Conservation (phyloP, 2,797 vertebrate genomes). For the Thunnus albacares region DNA sequence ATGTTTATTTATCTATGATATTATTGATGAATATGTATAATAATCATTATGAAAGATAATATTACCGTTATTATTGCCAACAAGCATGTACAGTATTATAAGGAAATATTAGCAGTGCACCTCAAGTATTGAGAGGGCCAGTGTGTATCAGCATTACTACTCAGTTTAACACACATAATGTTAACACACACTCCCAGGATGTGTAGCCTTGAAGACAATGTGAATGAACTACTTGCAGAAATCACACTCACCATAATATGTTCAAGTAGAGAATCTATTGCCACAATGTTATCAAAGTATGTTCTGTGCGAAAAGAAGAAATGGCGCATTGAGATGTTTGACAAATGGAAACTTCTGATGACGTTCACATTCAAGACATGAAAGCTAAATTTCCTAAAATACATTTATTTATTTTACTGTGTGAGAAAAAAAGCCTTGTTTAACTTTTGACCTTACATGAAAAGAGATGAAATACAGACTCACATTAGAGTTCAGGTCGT, state of each 20-base stretch:
- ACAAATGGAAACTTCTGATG: conserved; percentile 76
- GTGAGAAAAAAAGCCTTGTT: conserved; percentile 45
- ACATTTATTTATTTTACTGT: conserved; percentile 19
- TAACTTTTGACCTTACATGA: conserved; percentile 21
- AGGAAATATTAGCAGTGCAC: conserved; percentile 16
- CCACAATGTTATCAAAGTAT: conserved; percentile 99
- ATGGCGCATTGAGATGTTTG: conserved; percentile 77
- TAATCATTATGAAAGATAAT: background rate
- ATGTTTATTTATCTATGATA: background rate
- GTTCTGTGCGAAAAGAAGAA: conserved; percentile 91
- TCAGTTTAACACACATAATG: conserved; percentile 51
- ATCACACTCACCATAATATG: conserved; percentile 98
- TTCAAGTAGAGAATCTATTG: conserved; percentile 99
- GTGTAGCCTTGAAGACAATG: conserved; percentile 68
- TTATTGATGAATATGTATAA: background rate
- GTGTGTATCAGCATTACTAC: conserved; percentile 13
- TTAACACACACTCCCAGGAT: conserved; percentile 61
- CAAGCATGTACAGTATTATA: background rate
- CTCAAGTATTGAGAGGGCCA: background rate
- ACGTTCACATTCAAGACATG: conserved; percentile 76
- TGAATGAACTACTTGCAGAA: conserved; percentile 72
- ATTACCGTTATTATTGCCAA: background rate
- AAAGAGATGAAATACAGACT: conserved; percentile 26
- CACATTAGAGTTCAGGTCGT: conserved; percentile 3
- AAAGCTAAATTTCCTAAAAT: conserved; percentile 59